Evolutionary conservation across 2,113 vertebrate genomes (phyloP).

Genomic region (Cryptomyrus ogoouensis): DNA sequence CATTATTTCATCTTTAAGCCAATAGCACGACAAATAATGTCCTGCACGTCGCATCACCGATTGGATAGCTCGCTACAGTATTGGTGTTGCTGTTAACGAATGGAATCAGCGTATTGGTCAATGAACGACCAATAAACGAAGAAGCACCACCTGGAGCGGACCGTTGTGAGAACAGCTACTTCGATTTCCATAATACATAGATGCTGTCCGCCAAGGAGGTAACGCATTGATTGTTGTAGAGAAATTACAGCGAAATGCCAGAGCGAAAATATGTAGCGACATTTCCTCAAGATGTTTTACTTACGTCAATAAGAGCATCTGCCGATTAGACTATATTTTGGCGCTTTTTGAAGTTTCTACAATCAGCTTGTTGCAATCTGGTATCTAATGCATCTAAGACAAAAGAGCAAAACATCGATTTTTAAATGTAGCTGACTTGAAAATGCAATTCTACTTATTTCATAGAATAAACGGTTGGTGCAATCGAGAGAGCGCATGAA

Average conservation of each 20-base stretch:
- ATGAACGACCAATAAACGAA: conserved; percentile 6
- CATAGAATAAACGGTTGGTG: background rate
- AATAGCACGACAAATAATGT: background rate
- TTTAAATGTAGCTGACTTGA: conserved; percentile 20
- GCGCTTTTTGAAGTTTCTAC: background rate
- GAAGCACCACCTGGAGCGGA: conserved; percentile 6
- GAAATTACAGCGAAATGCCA: background rate
- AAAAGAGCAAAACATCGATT: conserved; percentile 22
- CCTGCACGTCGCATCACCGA: background rate
- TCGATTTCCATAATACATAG: conserved; percentile 9
- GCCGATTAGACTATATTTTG: background rate
- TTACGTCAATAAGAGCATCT: background rate
- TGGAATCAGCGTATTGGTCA: conserved; percentile 1
- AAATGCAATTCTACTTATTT: conserved; percentile 8
- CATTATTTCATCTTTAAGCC: background rate
- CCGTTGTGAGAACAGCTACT: conserved; percentile 19
- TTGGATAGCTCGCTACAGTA: background rate
- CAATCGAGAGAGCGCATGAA: background rate
- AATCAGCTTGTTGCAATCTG: conserved; percentile 12
- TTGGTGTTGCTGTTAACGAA: background rate
- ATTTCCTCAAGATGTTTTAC: conserved; percentile 14
- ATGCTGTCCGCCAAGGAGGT: conserved; percentile 7
- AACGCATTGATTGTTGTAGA: conserved; percentile 7
- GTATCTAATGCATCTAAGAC: conserved; percentile 10
- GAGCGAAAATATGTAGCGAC: conserved; percentile 11